Conservation (phyloP, 2,113 vertebrate genomes). For the Reinhardtius hippoglossoides region DNA sequence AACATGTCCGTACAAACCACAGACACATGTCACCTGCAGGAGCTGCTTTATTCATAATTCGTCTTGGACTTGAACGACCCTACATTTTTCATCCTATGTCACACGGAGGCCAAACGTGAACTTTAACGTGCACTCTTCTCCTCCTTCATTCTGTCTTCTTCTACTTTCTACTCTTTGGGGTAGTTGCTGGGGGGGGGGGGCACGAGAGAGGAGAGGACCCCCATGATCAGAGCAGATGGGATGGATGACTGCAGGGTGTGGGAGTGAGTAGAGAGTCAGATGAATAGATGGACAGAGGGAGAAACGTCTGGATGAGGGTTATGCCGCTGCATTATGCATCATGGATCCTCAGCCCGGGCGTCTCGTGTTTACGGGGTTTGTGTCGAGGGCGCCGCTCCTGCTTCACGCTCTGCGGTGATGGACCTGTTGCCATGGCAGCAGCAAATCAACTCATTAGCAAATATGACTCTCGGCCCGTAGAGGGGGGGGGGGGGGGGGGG, state of each 20-base stretch:
- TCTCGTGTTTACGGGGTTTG: constrained; percentile 48
- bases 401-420: constrained; percentile 53
- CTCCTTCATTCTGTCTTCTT: background rate
- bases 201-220: background rate
- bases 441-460: constrained; percentile 67
- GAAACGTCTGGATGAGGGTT: constrained; percentile 18
- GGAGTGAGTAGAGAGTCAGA: background rate
- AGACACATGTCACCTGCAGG: background rate
- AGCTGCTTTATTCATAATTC: constrained; percentile 15
- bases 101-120: constrained; percentile 11
- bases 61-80: constrained; percentile 18
- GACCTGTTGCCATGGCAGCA: constrained; percentile 73
- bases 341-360: constrained; percentile 52
- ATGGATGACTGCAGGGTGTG: constrained; percentile 14
- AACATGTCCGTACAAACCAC: background rate
- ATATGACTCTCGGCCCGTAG: constrained; percentile 42
- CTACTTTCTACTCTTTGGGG: background rate
- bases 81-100: constrained; percentile 20
- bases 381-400: constrained; percentile 70
- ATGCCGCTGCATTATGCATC: constrained; percentile 75
- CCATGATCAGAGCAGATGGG: constrained; percentile 64
- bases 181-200: background rate
- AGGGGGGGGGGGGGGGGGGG: background rate
- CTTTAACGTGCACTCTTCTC: background rate
- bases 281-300: background rate